Evolutionary conservation across 92 coral and sea anemone species (phyloP).

Genomic region (Anthopleura xanthogrammica): DNA sequence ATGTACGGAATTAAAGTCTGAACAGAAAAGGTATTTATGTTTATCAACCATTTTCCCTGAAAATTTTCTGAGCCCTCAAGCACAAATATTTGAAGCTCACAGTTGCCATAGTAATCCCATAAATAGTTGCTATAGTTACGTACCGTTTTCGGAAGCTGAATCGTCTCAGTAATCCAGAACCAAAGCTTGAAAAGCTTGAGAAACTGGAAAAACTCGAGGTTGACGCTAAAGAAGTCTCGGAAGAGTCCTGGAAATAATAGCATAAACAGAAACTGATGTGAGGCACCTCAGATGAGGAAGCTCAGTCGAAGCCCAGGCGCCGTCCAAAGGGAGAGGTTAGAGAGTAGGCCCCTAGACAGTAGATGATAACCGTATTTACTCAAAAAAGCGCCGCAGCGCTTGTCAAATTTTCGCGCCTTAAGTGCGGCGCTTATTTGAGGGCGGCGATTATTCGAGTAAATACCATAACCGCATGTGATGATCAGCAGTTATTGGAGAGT

Average conservation of each 20-base stretch:
- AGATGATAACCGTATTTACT: no score
- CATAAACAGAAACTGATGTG: neutral
- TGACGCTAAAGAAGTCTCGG: neutral
- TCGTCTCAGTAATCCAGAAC: constrained; percentile 3
- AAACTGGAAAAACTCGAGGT: neutral
- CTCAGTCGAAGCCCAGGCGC: no score
- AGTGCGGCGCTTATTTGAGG: constrained; percentile 54
- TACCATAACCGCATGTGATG: neutral
- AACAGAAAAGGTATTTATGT: no score
- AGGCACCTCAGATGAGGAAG: no score
- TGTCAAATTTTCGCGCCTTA: no score
- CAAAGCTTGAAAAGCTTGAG: constrained; percentile 1
- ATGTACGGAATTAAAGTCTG: no score
- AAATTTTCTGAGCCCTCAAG: neutral
- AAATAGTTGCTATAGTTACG: neutral
- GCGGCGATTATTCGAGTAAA: constrained; percentile 61
- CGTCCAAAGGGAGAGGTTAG: no score
- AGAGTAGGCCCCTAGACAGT: no score
- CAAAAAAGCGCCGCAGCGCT: no score
- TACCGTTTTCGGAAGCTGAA: constrained; percentile 9
- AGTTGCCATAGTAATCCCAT: neutral
- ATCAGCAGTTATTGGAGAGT: no score
- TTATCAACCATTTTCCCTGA: neutral
- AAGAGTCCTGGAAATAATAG: neutral
- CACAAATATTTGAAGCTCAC: neutral